phyloP scores from a whole-genome alignment of 2,888 invertebrate species.

The Steinernema hermaphroditum region DNA sequence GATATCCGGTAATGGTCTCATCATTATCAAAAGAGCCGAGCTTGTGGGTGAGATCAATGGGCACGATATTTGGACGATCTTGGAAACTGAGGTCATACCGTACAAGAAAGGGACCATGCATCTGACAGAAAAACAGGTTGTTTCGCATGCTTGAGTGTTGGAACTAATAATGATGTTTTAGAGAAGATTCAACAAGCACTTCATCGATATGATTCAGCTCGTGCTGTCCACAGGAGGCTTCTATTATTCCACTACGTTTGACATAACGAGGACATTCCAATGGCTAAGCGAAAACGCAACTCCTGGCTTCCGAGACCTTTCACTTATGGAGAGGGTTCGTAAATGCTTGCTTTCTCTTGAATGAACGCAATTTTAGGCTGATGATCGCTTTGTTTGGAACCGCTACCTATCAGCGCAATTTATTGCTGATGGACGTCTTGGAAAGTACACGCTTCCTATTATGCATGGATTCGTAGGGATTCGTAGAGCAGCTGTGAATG shows the following conservation, averaged over 20 bases:
- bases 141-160: constrained; percentile 2
- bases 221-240: constrained; percentile 82
- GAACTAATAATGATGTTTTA: constrained; percentile 35
- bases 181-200: constrained; percentile 77
- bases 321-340: constrained; percentile 14
- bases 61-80: constrained; percentile 58
- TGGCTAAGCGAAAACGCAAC: constrained; percentile 70
- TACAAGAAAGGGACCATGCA: constrained; percentile 83
- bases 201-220: constrained; percentile 81
- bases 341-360: background rate
- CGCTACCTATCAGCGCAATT: constrained; percentile 72
- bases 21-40: constrained; percentile 57
- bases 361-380: constrained; percentile 71
- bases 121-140: constrained; percentile 78
- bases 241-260: constrained; percentile 91
- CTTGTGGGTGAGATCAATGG: constrained; percentile 59
- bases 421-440: constrained; percentile 11
- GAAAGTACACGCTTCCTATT: constrained; percentile 78
- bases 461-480: constrained; percentile 85
- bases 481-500: constrained; percentile 79
- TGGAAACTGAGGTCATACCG: constrained; percentile 72
- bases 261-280: constrained; percentile 88
- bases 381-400: constrained; percentile 92
- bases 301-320: constrained; percentile 49
- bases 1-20: constrained; percentile 56